Evolutionary conservation across 2,113 vertebrate genomes (phyloP), one percentile per base, ranked within the genome.

Genomic region (Gallinago media): DNA sequence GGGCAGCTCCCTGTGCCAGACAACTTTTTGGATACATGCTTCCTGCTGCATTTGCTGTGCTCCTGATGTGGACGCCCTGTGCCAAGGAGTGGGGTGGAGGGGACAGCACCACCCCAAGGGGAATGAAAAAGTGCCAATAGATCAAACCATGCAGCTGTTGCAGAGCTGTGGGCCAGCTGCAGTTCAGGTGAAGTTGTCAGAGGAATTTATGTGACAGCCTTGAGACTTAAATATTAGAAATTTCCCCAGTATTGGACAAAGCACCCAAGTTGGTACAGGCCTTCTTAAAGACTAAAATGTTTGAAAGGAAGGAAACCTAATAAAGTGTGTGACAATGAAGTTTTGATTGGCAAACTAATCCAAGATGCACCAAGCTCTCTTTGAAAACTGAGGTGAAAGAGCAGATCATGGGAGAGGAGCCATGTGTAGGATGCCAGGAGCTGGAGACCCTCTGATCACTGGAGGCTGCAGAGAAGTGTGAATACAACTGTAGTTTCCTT

Each of bases 101-200:
- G 2, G 12, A 26, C 1, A 3, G 27, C 6, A 73, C 8, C 17
- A 47, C 1, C 0, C 1, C 29, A 65, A 52, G 18, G 5, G 14
- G 12, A 15, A 46, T 0, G 8, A 42, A 74, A 85, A 44, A 36
- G 32, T 44, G 6, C 10, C 52, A 27, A 11, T 3, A 7, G 11
- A 56, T 34, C 5, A 65, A 78, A 56, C 15, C 19, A 11, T 5
- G 31, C 16, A 76, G 54, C 47, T 2, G 0, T 42, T 72, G 22
- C 19, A 56, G 47, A 32, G 8, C 19, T 5, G 3, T 20, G 31
- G 27, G 26, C 49, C 40, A 77, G 13, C 46, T 84, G 36, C 23
- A 15, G 20, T 49, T 8, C 6, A 50, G 34, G 17, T 38, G 25
- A 82, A 77, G 25, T 19, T 0, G 4, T 22, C 15, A 34, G 16